Percentiles rank a stretch among this genome's conserved stretches.
Evolutionary conservation across 2,113 vertebrate species (phyloP).

Genomic region (Ochotona princeps): DNA sequence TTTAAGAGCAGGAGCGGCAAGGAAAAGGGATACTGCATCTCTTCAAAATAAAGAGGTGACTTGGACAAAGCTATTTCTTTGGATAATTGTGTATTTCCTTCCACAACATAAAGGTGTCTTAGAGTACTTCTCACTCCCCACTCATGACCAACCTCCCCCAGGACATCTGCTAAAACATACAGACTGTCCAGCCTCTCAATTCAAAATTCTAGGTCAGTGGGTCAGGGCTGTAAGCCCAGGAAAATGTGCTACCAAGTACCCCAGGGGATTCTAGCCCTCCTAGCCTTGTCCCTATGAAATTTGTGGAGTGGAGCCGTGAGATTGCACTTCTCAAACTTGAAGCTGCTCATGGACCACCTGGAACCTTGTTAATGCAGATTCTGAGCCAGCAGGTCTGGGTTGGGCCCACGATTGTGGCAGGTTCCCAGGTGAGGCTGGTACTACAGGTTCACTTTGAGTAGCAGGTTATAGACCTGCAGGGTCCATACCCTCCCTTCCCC

Average conservation of each 20-base stretch:
- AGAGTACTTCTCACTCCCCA: background rate
- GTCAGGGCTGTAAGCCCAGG: background rate
- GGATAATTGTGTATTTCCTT: constrained; percentile 4
- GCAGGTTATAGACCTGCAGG: background rate
- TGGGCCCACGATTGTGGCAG: background rate
- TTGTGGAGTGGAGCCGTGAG: background rate
- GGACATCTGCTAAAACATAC: background rate
- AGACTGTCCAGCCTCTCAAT: background rate
- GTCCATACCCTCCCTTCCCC: background rate
- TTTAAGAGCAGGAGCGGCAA: background rate
- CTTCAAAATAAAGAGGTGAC: background rate
- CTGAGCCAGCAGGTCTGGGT: background rate
- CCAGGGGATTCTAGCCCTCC: background rate
- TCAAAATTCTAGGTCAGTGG: background rate
- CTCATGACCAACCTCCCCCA: background rate
- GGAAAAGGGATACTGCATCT: background rate
- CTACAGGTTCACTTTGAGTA: background rate
- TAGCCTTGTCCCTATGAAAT: background rate
- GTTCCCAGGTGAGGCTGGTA: background rate
- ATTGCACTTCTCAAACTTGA: background rate
- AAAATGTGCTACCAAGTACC: background rate
- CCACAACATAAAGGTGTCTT: background rate
- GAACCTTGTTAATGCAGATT: background rate
- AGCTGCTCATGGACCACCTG: background rate
- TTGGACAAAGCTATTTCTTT: background rate